Evolutionary conservation across 2,888 invertebrate species (phyloP).

Genomic region (Megaustenia siamemsis): DNA sequence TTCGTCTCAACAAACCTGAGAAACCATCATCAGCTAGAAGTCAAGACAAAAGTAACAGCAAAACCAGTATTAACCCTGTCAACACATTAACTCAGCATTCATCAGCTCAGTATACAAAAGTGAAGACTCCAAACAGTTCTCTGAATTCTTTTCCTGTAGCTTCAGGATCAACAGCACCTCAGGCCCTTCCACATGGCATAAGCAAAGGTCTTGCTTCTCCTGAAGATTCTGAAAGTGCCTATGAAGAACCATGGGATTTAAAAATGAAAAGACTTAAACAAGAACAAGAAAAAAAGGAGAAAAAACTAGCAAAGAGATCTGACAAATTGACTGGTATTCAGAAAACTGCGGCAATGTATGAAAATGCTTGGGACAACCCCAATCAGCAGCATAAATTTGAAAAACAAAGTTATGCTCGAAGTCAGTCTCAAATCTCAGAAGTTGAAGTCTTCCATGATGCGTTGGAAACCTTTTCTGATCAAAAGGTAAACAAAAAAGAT

Average conservation of each 20-base stretch:
- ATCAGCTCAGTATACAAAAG: neutral
- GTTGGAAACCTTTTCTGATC: constrained; percentile 49
- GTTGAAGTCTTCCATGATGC: constrained; percentile 54
- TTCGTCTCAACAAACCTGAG: constrained; percentile 13
- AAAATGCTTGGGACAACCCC: constrained; percentile 73
- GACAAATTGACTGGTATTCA: constrained; percentile 17
- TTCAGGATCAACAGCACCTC: neutral
- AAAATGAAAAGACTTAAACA: constrained; percentile 49
- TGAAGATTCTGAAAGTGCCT: constrained; percentile 13
- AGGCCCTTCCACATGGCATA: neutral
- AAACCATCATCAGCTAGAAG: neutral
- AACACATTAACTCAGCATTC: neutral
- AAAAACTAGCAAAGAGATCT: constrained; percentile 14
- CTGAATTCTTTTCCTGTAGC: neutral
- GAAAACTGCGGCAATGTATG: constrained; percentile 59
- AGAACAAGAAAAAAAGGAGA: constrained; percentile 43
- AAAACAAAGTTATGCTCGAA: constrained; percentile 65
- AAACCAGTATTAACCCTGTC: constrained; percentile 18
- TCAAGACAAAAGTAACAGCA: neutral
- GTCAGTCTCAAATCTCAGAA: constrained; percentile 54
- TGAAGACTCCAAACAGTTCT: neutral
- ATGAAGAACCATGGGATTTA: constrained; percentile 56
- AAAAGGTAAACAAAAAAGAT: constrained; percentile 40
- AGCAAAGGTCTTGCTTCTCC: constrained; percentile 5
- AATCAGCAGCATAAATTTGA: constrained; percentile 73